phyloP scores from a whole-genome alignment of 2,797 vertebrate genomes.

The Crocidura indochinensis region DNA sequence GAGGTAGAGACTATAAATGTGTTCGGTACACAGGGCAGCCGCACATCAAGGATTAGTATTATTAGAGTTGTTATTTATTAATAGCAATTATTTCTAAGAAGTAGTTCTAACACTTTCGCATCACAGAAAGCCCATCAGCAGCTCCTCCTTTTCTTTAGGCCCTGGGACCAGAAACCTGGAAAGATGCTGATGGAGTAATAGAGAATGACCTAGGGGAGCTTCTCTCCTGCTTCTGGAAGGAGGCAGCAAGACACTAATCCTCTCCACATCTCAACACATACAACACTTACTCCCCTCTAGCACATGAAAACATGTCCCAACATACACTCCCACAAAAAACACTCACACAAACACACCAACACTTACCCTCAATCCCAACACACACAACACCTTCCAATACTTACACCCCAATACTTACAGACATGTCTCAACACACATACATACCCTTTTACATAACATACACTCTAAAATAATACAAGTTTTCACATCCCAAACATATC shows the following conservation, averaged over 20 bases:
- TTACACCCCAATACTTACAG: no score
- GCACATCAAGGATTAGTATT: background rate
- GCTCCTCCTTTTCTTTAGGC: background rate
- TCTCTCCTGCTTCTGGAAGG: background rate
- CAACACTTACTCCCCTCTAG: no score
- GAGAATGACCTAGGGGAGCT: background rate
- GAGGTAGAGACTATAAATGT: background rate
- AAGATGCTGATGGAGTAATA: background rate
- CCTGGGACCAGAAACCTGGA: background rate
- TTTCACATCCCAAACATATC: no score
- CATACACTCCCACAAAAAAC: no score
- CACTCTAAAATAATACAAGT: no score
- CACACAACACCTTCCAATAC: no score
- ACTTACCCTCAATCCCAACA: no score
- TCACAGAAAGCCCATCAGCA: background rate
- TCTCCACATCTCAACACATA: no score
- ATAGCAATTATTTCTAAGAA: constrained; percentile 40
- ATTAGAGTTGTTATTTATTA: constrained; percentile 32
- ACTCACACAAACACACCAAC: no score
- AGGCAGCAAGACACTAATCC: background rate
- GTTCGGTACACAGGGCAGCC: constrained; percentile 28
- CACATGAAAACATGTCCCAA: no score
- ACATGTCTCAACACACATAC: no score
- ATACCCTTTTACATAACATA: no score
- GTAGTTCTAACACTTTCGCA: constrained; percentile 26